Base-by-base conservation (phyloP, 64 coral and sea anemone genomes). In the Platygyra sinensis region DNA sequence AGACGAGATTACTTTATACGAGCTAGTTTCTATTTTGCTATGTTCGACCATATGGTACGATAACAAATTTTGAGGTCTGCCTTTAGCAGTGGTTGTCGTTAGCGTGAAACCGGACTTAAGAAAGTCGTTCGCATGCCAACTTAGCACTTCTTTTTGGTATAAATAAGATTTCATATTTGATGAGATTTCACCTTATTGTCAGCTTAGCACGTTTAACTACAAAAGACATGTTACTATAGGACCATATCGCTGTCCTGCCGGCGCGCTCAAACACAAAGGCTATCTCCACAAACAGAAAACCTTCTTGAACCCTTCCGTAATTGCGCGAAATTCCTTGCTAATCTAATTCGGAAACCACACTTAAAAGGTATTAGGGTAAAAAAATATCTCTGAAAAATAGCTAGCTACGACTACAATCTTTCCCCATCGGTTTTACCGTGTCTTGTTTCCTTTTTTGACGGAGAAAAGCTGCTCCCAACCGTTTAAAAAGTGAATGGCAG, bases 251-350 rank as follows among this genome's bases (percentile, higher is more conserved):
- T 65, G 64, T 3, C 80, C 22, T 46, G 80, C 80, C 59, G 31
- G 60, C 32, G 65, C 60, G 62, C 62, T 42, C 13, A 8, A n/a
- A 27, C 49, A 60, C 59, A 61, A 83, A 83, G 60, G 80, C 60
- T 83, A 83, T 83, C 80, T 83, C 18, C 16, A 19, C 30, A 65
- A 65, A 83, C 60, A 83, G 80, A 32, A 81, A 60, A 39, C 22
- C 10, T 20, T 69, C 65, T 24, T 27, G 22, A 69, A 25, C 65
- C 24, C 10, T 69, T 69, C n/a, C 8, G 65, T 69, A 24, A 27
- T n/a, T 10, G 65, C 24, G 19, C 54, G 33, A 14, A 83, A 24
- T 39, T 65, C 32, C 32, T 24, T 20, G 30, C 9, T 80, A 60
- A 80, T 80, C 78, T 49, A 60, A 80, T 31, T 30, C 65, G n/a